Percentiles rank a stretch among this genome's conserved stretches.
phyloP scores from a whole-genome alignment of 2,888 invertebrate genomes.

The Andricus quercusramuli region DNA sequence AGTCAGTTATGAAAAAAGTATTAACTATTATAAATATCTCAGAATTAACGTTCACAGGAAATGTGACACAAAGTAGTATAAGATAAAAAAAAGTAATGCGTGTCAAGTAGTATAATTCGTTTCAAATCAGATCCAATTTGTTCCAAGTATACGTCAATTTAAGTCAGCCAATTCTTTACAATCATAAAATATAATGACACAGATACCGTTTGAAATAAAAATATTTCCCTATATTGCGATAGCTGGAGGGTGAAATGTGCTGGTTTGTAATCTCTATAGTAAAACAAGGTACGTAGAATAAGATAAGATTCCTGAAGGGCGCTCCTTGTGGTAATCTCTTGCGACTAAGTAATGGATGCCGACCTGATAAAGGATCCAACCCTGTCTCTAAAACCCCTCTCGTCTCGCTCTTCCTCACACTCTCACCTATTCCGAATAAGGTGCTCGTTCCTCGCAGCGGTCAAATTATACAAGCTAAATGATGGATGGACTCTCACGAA shows the following conservation, averaged over 20 bases:
- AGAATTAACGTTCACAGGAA: neutral
- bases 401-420: neutral
- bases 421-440: neutral
- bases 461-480: conserved; percentile 70
- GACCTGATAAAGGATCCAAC: conserved; percentile 64
- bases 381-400: conserved; percentile 41
- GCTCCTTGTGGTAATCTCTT: conserved; percentile 65
- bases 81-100: too few relatives aligned
- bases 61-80: too few relatives aligned
- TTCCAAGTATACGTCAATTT: too few relatives aligned
- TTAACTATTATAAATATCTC: neutral
- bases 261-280: conserved; percentile 33
- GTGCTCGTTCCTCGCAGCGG: conserved; percentile 47
- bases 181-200: neutral
- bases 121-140: too few relatives aligned
- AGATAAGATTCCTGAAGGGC: conserved; percentile 45
- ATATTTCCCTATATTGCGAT: neutral
- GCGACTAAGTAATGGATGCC: conserved; percentile 72
- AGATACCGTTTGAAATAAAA: neutral
- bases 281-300: conserved; percentile 33
- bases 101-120: too few relatives aligned
- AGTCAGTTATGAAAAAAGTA: neutral
- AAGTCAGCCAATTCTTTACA: too few relatives aligned
- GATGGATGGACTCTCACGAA: conserved; percentile 64
- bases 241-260: conserved; percentile 31